A percentile compares a stretch with the other conserved stretches of the same genome.
Evolutionary conservation across 2,888 invertebrate species (phyloP).

Genomic region (Dolichopus griseipennis): DNA sequence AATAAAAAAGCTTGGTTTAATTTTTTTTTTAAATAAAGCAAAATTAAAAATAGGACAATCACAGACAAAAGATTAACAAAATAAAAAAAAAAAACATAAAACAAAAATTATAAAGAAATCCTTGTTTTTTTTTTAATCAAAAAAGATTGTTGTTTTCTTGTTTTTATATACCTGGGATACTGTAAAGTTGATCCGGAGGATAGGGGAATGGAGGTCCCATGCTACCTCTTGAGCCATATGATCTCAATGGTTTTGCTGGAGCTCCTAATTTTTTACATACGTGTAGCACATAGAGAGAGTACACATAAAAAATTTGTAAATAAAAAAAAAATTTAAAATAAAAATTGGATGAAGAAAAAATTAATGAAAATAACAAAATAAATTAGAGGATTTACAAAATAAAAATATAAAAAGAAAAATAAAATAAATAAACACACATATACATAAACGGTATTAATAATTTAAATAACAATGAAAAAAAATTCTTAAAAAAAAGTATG

Average conservation of each 20-base stretch:
- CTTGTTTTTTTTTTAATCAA: constrained; percentile 8
- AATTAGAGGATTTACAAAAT: background rate
- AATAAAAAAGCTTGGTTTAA: no score
- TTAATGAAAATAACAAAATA: background rate
- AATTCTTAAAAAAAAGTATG: no score
- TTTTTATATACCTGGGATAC: constrained; percentile 42
- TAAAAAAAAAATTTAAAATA: background rate
- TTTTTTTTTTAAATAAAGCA: no score
- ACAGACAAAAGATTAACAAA: constrained; percentile 17
- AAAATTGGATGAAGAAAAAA: no score
- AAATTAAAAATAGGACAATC: background rate
- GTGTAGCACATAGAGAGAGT: background rate
- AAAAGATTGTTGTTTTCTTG: background rate
- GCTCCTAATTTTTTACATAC: constrained; percentile 35
- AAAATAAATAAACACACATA: background rate
- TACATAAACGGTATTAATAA: no score
- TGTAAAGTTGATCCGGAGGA: constrained; percentile 45
- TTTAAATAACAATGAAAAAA: no score
- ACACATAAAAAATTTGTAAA: background rate
- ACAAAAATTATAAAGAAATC: background rate
- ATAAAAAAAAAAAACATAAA: constrained; percentile 14
- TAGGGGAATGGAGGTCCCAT: constrained; percentile 43
- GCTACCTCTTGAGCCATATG: constrained; percentile 44
- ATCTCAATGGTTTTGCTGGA: constrained; percentile 45
- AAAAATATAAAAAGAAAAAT: background rate